These are phyloP conservation scores for Mus pahari DNA, from an alignment of 2,113 vertebrate genomes.

Conservation along the genomic window DNA sequence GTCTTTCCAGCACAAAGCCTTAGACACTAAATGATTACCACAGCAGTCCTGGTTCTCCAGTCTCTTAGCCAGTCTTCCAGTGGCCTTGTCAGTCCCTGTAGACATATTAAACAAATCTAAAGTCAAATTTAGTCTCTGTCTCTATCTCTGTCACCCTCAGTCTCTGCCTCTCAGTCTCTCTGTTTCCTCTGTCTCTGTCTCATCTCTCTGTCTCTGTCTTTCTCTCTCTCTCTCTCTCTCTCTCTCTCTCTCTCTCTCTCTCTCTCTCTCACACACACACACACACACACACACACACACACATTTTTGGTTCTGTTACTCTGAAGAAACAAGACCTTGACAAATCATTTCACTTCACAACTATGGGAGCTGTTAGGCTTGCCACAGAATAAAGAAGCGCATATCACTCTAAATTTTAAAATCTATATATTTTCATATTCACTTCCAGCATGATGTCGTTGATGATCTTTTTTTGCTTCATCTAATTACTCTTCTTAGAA, in stretches of 20 bases:
- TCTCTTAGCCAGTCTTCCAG: background rate
- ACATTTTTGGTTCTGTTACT: background rate
- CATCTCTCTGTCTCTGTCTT: too few relatives aligned
- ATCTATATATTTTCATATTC: background rate
- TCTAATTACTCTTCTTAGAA: background rate
- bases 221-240: background rate
- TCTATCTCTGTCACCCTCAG: background rate
- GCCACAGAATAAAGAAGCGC: background rate
- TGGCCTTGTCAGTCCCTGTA: too few relatives aligned
- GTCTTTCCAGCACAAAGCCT: background rate
- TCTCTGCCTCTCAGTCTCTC: too few relatives aligned
- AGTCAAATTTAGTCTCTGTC: background rate
- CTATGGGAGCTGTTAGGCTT: background rate
- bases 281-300: too few relatives aligned
- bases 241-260: too few relatives aligned
- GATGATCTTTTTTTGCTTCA: background rate
- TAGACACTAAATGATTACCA: background rate
- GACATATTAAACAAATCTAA: background rate
- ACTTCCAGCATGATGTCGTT: background rate
- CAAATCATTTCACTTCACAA: background rate
- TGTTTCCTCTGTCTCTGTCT: background rate
- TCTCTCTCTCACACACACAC: too few relatives aligned
- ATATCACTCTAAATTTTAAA: constrained; percentile 7
- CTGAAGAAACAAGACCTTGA: background rate
- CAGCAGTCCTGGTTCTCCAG: background rate